These are phyloP conservation scores for Eupeodes luniger DNA, from an alignment of 2,888 invertebrate species.

Conservation along the genomic window DNA sequence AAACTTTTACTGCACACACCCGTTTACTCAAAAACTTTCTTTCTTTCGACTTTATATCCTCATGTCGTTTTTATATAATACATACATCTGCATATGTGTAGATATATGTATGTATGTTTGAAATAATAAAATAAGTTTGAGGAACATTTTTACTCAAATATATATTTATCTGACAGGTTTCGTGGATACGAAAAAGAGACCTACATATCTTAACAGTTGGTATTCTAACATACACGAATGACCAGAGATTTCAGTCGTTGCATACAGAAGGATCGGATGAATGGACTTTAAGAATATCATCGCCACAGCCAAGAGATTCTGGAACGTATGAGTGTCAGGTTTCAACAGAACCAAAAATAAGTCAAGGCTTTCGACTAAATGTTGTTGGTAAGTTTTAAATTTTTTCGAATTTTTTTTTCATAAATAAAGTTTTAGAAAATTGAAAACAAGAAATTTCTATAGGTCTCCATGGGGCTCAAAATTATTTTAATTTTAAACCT, in stretches of 20 bases:
- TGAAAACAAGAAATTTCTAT: background rate
- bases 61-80: background rate
- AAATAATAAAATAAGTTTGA: slow-evolving; percentile 34
- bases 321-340: slow-evolving; percentile 92
- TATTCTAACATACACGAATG: slow-evolving; percentile 89
- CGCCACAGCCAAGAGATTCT: slow-evolving; percentile 88
- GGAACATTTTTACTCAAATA: slow-evolving; percentile 29
- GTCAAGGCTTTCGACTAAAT: slow-evolving; percentile 88
- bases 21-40: slow-evolving; percentile 22
- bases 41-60: background rate
- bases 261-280: slow-evolving; percentile 90
- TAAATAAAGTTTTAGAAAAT: slow-evolving; percentile 1
- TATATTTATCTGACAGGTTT: slow-evolving; percentile 86
- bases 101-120: background rate
- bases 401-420: background rate
- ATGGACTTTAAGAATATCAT: slow-evolving; percentile 89
- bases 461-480: background rate
- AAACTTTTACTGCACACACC: background rate
- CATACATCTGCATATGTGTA: too few relatives aligned
- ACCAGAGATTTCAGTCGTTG: slow-evolving; percentile 89
- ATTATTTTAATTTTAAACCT: too few relatives aligned
- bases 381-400: slow-evolving; percentile 87
- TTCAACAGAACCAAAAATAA: slow-evolving; percentile 91
- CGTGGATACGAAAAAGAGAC: slow-evolving; percentile 93
- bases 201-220: slow-evolving; percentile 91